phyloP scores from a whole-genome alignment of 2,888 invertebrate species.

The Megamerina dolium region DNA sequence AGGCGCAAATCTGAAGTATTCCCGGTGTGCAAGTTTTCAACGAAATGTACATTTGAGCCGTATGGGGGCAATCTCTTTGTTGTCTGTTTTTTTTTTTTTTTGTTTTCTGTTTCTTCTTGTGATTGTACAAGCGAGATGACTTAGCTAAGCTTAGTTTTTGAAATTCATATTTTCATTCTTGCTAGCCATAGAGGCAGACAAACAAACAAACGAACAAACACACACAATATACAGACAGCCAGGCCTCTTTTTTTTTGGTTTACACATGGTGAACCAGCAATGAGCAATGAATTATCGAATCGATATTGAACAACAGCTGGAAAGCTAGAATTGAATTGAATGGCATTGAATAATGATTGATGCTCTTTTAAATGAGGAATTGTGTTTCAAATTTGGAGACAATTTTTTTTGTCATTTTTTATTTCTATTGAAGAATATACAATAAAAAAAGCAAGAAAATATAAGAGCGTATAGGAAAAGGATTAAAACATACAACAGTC shows the following conservation, averaged over 20 bases:
- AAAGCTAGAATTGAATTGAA: constrained; percentile 5
- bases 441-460: no score
- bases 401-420: constrained; percentile 8
- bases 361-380: constrained; percentile 32
- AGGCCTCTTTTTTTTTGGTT: not conserved
- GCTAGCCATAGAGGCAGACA: no score
- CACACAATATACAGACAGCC: not conserved
- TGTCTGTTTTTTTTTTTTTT: not conserved
- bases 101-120: not conserved
- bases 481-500: no score
- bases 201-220: no score
- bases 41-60: constrained; percentile 28
- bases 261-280: no score
- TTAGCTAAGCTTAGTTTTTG: no score
- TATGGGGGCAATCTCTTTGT: no score
- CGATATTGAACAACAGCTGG: constrained; percentile 41
- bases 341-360: constrained; percentile 36
- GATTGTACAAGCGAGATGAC: no score
- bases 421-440: no score
- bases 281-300: constrained; percentile 38
- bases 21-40: constrained; percentile 43
- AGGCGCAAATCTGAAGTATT: constrained; percentile 41
- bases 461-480: no score
- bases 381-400: constrained; percentile 19
- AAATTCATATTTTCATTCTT: no score